These are phyloP conservation scores for Crypturellus undulatus DNA, from an alignment of 2,113 vertebrate genomes.

Conservation along the genomic window DNA sequence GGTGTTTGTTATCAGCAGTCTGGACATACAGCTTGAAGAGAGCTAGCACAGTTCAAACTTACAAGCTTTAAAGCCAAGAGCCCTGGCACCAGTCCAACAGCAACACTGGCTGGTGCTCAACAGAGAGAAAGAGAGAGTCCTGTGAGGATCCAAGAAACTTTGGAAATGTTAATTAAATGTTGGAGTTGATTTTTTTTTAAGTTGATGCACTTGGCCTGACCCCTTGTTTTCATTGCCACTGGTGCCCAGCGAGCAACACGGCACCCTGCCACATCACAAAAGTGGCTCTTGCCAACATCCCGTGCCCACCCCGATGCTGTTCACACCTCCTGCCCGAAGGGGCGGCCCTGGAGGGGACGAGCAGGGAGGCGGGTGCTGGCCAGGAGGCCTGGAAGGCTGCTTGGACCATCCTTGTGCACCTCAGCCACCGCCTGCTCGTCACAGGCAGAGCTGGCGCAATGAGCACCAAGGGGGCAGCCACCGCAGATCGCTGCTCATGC, in stretches of 20 bases:
- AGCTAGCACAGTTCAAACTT: neutral
- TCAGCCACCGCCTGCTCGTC: neutral
- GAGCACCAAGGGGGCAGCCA: neutral
- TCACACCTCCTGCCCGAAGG: rapidly evolving
- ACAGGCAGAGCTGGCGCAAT: neutral
- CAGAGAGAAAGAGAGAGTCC: neutral
- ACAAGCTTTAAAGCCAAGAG: neutral
- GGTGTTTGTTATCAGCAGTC: neutral
- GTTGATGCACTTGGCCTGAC: neutral
- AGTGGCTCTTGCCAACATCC: neutral
- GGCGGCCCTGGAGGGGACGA: neutral
- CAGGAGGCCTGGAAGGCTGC: too few relatives aligned
- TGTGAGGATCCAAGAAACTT: neutral
- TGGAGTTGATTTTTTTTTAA: neutral
- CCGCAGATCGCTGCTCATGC: neutral
- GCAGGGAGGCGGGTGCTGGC: neutral
- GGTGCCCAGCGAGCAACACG: neutral
- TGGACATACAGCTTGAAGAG: neutral
- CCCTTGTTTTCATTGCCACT: neutral
- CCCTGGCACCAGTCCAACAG: neutral
- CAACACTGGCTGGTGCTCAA: neutral
- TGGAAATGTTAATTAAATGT: constrained; percentile 13
- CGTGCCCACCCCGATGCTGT: neutral
- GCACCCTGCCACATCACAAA: neutral
- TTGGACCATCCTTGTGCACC: rapidly evolving